phyloP scores from a whole-genome alignment of 2,888 invertebrate species.

The Agrotis segetum region DNA sequence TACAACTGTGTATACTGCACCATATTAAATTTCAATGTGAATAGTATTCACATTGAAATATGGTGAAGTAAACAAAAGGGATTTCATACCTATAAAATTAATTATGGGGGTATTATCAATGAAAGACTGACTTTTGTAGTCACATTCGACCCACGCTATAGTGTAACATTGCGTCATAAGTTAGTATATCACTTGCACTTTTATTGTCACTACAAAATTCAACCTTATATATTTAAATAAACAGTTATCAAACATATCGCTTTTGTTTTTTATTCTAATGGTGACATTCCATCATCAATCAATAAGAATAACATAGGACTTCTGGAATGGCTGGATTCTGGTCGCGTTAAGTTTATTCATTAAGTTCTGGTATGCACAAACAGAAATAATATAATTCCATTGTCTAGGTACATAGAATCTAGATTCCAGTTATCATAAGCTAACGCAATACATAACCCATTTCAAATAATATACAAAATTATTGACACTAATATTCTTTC shows the following conservation, averaged over 20 bases:
- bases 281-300: constrained; percentile 18
- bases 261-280: constrained; percentile 37
- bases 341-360: constrained; percentile 20
- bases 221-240: background rate
- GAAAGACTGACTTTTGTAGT: constrained; percentile 19
- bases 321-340: constrained; percentile 35
- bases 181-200: background rate
- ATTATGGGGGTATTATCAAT: constrained; percentile 16
- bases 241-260: constrained; percentile 25
- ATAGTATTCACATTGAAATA: too few relatives aligned
- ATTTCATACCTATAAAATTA: constrained; percentile 15
- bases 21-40: constrained; percentile 31
- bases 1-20: constrained; percentile 37
- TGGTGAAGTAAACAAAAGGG: constrained; percentile 18
- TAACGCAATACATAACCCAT: background rate
- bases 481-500: constrained; percentile 13
- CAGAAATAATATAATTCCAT: constrained; percentile 5
- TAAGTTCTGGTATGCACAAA: constrained; percentile 20
- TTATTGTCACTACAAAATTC: constrained; percentile 4
- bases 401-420: background rate
- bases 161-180: background rate
- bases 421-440: constrained; percentile 7
- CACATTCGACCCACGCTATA: background rate
- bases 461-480: constrained; percentile 9
- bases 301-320: constrained; percentile 40